phyloP scores from a whole-genome alignment of 2,113 vertebrate genomes.

The Saccopteryx bilineata region DNA sequence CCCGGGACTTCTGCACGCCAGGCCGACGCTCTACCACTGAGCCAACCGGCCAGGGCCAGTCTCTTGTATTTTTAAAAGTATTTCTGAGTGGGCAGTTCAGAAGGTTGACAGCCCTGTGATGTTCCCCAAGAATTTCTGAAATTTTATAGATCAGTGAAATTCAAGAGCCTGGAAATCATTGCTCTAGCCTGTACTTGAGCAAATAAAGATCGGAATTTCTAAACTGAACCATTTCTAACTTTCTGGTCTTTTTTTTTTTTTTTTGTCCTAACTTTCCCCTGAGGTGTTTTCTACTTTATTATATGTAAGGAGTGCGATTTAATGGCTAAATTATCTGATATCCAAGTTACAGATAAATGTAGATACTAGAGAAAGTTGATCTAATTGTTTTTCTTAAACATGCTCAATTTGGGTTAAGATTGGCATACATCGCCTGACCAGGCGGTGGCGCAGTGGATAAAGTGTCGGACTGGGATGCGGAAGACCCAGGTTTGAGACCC shows the following conservation, averaged over 20 bases:
- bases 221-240: slow-evolving; percentile 9
- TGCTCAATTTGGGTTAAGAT: slow-evolving; percentile 1
- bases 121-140: neutral
- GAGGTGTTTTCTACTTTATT: neutral
- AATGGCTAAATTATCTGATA: neutral
- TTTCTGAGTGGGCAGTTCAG: neutral
- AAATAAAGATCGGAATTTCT: neutral
- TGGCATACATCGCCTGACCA: neutral
- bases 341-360: neutral
- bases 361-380: neutral
- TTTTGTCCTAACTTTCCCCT: neutral
- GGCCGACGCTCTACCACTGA: too few species aligned
- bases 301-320: neutral
- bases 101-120: neutral
- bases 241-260: neutral
- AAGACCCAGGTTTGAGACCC: too few species aligned
- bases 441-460: too few species aligned
- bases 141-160: slow-evolving; percentile 21
- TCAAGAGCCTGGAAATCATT: neutral
- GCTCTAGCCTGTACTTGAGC: neutral
- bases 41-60: neutral
- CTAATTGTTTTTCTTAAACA: neutral
- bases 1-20: too few species aligned
- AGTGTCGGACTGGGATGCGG: too few species aligned
- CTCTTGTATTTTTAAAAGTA: neutral